Evolutionary conservation across 2,113 vertebrate genomes (phyloP).

Genomic region (Regulus satrapa): DNA sequence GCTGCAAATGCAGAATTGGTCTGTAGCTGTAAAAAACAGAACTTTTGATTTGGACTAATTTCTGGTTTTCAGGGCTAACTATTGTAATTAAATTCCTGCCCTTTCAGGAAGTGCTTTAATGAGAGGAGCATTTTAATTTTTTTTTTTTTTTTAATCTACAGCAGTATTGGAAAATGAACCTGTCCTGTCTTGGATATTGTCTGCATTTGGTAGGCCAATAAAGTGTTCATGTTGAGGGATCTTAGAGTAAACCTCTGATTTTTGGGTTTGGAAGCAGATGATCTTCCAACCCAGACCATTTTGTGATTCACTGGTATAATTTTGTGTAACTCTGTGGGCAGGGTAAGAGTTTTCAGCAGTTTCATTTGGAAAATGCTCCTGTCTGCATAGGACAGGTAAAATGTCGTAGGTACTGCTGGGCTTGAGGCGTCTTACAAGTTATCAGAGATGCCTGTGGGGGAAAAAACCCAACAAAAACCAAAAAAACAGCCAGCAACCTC

Average conservation of each 20-base stretch:
- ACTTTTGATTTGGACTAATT: neutral
- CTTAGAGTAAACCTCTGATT: neutral
- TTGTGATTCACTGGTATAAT: neutral
- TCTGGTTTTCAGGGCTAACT: neutral
- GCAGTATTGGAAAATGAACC: neutral
- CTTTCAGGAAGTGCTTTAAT: neutral
- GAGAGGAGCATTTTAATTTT: neutral
- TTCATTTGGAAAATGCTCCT: neutral
- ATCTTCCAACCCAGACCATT: neutral
- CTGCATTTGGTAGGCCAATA: rapidly evolving
- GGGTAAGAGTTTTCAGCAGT: neutral
- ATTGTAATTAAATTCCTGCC: neutral
- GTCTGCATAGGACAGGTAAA: neutral
- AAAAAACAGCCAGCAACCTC: neutral
- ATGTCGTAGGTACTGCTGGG: neutral
- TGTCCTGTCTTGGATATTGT: neutral
- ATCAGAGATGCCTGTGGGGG: neutral
- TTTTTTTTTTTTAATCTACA: neutral
- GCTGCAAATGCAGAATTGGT: neutral
- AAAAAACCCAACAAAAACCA: neutral
- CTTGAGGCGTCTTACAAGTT: neutral
- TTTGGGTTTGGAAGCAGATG: neutral
- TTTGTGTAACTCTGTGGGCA: neutral
- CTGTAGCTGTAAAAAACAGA: neutral
- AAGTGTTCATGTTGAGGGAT: neutral